phyloP scores from a whole-genome alignment of 2,113 vertebrate genomes.

The Cinclus mexicanus region DNA sequence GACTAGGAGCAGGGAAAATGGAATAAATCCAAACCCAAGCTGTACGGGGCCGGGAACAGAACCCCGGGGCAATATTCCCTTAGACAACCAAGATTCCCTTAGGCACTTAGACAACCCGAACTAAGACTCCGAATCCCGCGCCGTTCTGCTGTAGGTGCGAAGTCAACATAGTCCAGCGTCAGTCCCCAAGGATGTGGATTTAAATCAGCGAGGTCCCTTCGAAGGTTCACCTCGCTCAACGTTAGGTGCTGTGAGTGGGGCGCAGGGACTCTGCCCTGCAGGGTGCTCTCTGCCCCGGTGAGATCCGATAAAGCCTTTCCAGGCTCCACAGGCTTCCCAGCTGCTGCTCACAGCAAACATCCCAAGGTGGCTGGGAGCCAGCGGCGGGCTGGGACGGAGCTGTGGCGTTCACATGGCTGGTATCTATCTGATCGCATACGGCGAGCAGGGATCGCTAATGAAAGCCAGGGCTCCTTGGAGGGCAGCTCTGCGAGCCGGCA shows the following conservation, averaged over 20 bases:
- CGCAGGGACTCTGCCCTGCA: neutral
- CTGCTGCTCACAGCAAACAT: neutral
- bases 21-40: neutral
- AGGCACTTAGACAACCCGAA: neutral
- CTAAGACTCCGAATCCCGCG: neutral
- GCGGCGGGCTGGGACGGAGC: fast-evolving
- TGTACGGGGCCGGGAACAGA: neutral
- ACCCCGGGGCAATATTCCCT: neutral
- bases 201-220: neutral
- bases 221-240: neutral
- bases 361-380: neutral
- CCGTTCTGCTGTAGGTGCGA: neutral
- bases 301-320: neutral
- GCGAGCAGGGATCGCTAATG: neutral
- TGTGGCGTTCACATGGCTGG: neutral
- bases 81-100: too few species aligned
- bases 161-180: neutral
- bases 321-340: neutral
- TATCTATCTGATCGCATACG: neutral
- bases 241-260: neutral
- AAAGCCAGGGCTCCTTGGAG: constrained; percentile 1
- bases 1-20: neutral
- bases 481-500: neutral
- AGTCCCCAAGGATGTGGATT: neutral
- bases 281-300: neutral